Percentiles rank a stretch among this genome's conserved stretches.
These are phyloP conservation scores for Neolamprologus tretocephalus DNA, from an alignment of 2,113 vertebrate genomes.

Conservation along the genomic window DNA sequence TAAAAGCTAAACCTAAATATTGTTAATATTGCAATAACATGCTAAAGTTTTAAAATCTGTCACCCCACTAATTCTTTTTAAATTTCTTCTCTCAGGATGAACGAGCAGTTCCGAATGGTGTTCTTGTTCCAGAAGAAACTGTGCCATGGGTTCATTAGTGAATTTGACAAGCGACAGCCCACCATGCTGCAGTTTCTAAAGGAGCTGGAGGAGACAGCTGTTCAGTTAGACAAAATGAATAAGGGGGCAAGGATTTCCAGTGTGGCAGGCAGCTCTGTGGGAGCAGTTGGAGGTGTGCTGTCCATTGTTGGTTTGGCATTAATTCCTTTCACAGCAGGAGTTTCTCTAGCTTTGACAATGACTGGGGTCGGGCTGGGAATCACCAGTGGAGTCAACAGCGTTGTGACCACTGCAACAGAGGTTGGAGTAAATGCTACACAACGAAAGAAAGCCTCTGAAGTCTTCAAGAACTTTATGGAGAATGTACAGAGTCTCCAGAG, in stretches of 20 bases:
- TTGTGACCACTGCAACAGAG: constrained; percentile 17
- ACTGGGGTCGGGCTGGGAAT: constrained; percentile 17
- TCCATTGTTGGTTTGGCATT: constrained; percentile 39
- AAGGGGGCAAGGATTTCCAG: constrained; percentile 49
- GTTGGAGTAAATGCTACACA: constrained; percentile 1
- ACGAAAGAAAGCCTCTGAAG: neutral
- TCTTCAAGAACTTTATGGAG: constrained; percentile 32
- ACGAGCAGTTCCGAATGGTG: constrained; percentile 9
- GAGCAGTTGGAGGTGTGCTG: constrained; percentile 29
- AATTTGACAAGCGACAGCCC: neutral
- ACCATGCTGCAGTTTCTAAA: constrained; percentile 17
- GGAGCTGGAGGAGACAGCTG: neutral
- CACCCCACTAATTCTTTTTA: neutral
- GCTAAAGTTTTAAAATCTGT: neutral
- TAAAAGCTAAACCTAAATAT: neutral
- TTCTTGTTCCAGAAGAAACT: constrained; percentile 15
- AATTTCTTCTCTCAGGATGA: neutral
- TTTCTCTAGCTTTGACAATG: constrained; percentile 26
- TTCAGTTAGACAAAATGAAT: constrained; percentile 36
- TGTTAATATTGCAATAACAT: neutral
- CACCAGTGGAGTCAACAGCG: constrained; percentile 18
- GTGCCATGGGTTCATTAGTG: neutral
- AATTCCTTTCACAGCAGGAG: constrained; percentile 39
- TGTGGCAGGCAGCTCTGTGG: constrained; percentile 45
- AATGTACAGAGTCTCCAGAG: constrained; percentile 12